phyloP scores from a whole-genome alignment of 2,888 invertebrate species.

The Melanostoma scalare region DNA sequence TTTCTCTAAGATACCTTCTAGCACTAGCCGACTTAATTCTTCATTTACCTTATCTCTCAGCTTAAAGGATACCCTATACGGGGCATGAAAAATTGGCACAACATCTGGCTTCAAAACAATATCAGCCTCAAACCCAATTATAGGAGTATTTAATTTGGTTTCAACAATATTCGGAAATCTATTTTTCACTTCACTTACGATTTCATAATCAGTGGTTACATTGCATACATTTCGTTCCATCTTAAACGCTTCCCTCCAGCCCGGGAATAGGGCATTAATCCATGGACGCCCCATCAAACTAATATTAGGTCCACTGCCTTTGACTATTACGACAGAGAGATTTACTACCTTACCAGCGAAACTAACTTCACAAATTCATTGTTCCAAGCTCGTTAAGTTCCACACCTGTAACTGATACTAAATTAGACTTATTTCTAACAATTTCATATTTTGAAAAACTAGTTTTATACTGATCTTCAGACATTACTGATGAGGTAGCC shows the following conservation, averaged over 20 bases:
- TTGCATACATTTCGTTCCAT: not conserved
- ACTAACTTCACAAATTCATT: slow-evolving; percentile 1
- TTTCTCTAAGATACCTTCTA: not conserved
- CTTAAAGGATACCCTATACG: not conserved
- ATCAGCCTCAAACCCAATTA: slow-evolving; percentile 1
- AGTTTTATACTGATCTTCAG: not conserved
- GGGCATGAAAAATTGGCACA: slow-evolving; percentile 4
- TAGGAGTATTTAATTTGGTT: too few relatives aligned
- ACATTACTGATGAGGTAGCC: not conserved
- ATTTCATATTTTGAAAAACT: not conserved
- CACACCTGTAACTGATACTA: slow-evolving; percentile 4
- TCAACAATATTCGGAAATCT: not conserved
- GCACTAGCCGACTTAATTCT: not conserved
- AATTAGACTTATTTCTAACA: not conserved
- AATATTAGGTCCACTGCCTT: not conserved
- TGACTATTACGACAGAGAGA: not conserved
- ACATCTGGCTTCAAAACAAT: slow-evolving; percentile 2
- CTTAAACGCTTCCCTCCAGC: not conserved
- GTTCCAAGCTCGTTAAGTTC: not conserved
- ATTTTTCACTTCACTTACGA: not conserved
- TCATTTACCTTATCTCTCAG: not conserved
- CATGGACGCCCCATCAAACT: not conserved
- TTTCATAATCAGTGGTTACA: not conserved
- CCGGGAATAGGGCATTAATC: not conserved
- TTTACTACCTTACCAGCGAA: too few relatives aligned